Conservation (phyloP, 2,888 invertebrate species). For the Oligia fasciuncula region DNA sequence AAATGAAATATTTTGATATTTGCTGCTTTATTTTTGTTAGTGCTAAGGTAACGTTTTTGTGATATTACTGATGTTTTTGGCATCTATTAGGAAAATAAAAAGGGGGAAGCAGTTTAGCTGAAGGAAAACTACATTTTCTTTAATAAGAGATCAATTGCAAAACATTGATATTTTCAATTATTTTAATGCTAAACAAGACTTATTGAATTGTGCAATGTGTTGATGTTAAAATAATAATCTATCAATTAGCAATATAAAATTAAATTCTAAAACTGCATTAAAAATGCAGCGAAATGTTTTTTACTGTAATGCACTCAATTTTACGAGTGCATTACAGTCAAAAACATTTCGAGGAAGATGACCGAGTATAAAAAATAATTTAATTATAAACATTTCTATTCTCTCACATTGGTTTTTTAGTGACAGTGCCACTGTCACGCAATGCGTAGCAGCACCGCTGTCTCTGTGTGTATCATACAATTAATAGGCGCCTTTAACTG, state of each 20-base stretch:
- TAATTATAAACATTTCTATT: no score
- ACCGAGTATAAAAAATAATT: no score
- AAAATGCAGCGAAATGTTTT: no score
- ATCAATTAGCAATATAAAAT: no score
- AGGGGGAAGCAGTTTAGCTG: rapidly evolving
- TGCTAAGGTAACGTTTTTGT: slow-evolving; percentile 1
- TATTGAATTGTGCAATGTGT: no score
- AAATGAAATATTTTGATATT: slow-evolving; percentile 52
- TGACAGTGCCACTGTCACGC: slow-evolving; percentile 33
- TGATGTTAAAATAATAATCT: no score
- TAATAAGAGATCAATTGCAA: neutral
- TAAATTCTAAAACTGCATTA: no score
- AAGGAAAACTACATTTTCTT: neutral
- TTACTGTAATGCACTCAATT: no score
- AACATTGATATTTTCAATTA: no score
- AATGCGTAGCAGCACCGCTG: slow-evolving; percentile 6
- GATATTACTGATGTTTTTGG: neutral
- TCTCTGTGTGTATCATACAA: slow-evolving; percentile 58
- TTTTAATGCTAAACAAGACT: no score
- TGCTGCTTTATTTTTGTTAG: slow-evolving; percentile 18
- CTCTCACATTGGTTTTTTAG: neutral
- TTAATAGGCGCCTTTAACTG: slow-evolving; percentile 68
- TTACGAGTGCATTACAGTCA: no score
- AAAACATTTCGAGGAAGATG: no score
- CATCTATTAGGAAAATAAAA: neutral